These are phyloP conservation scores for Loriculus beryllinus DNA, from an alignment of 2,797 vertebrate species.

Conservation along the genomic window DNA sequence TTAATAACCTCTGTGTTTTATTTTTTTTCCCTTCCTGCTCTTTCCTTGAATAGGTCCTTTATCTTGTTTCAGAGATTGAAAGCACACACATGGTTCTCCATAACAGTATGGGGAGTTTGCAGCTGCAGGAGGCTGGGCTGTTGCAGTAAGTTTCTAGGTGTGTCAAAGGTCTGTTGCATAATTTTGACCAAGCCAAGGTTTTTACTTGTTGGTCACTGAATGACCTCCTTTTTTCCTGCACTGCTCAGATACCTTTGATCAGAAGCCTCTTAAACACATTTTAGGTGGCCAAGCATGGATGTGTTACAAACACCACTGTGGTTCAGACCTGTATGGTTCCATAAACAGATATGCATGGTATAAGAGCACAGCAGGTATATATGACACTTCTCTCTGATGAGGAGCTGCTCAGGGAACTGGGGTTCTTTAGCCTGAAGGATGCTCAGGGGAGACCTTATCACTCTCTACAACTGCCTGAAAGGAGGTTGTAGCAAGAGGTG, in stretches of 20 bases:
- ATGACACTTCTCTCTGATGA: not conserved
- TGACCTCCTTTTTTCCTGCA: not conserved
- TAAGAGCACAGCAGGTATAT: not conserved
- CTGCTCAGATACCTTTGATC: not conserved
- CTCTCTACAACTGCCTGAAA: not conserved
- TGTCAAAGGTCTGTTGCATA: not conserved
- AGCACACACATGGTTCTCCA: not conserved
- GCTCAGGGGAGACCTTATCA: accelerated
- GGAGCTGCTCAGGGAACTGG: not conserved
- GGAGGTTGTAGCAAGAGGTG: not conserved
- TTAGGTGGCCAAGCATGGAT: not conserved
- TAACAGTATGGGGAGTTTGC: not conserved
- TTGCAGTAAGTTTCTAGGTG: not conserved
- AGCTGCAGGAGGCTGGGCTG: not conserved
- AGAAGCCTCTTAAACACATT: not conserved
- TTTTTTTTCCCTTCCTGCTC: not conserved
- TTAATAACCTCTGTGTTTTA: slow-evolving; percentile 2
- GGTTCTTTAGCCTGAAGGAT: not conserved
- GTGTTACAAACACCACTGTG: not conserved
- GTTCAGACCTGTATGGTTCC: not conserved
- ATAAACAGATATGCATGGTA: not conserved
- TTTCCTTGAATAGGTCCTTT: slow-evolving; percentile 32
- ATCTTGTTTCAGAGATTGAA: not conserved
- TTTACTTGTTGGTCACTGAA: not conserved
- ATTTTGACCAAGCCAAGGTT: not conserved